Base-by-base conservation (phyloP, 2,888 invertebrate species). In the Spodoptera picta region DNA sequence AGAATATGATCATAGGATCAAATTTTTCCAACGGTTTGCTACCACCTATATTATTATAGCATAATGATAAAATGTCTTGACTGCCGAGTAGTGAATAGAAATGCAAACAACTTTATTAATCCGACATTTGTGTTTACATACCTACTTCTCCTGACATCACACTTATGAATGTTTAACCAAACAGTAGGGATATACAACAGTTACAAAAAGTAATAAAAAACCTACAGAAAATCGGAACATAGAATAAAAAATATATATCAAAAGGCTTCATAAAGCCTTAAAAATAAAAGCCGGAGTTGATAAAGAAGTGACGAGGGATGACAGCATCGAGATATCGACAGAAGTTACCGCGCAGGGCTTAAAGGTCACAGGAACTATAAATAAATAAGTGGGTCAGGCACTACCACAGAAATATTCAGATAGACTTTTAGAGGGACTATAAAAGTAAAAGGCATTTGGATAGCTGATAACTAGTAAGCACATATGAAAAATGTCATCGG, bases 41-140 rank as follows among this genome's bases (percentile, higher is more conserved):
- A n/a, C n/a, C n/a, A n/a, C n/a, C n/a, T n/a, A n/a, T n/a, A n/a
- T n/a, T n/a, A n/a, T n/a, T n/a, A n/a, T n/a, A n/a, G n/a, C n/a
- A 63, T 43, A 4, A 6, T 24, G 68, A 64, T 67, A 58, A 60
- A 47, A 24, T 58, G 60, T 63, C 54, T 60, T 44, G 41, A 31
- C 53, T 53, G 52, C 55, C 42, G 47, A 42, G 0, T 11, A 50
- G 51, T 65, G 19, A 53, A n/a, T 52, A 9, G 36, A 36, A 36
- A 58, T 52, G 45, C 24, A 19, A 19, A 45, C 45, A 10, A 49
- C 62, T n/a, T 12, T 4, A 42, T 42, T 2, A 50, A 6, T 63
- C 54, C 46, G 59, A 54, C 56, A 72, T 63, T 48, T 23, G 19
- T 46, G 61, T 62, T 67, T 60, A 43, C n/a, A 9, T 59, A 36